A percentile compares a stretch with the other conserved stretches of the same genome.
Conservation (phyloP, 2,797 vertebrate genomes). For the Anisognathus igniventris region DNA sequence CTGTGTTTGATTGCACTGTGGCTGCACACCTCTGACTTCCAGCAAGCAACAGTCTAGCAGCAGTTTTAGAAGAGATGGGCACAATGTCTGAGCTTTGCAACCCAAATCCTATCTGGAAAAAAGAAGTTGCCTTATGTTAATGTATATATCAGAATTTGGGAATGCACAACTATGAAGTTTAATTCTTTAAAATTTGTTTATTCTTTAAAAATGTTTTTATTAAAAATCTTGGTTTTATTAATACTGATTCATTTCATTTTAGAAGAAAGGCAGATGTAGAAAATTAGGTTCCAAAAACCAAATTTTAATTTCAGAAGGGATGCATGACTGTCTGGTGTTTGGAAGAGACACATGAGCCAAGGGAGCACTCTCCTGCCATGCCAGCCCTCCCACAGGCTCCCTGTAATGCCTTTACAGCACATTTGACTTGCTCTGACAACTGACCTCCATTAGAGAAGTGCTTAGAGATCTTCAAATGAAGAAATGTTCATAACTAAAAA, state of each 20-base stretch:
- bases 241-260: neutral
- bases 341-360: neutral
- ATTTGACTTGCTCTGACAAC: neutral
- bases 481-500: neutral
- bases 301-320: neutral
- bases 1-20: neutral
- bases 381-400: neutral
- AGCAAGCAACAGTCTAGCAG: neutral
- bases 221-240: neutral
- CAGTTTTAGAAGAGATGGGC: neutral
- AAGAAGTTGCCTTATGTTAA: neutral
- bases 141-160: neutral
- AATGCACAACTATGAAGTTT: neutral
- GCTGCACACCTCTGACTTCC: neutral
- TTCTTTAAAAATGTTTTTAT: neutral
- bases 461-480: neutral
- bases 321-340: neutral
- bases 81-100: neutral
- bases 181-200: neutral
- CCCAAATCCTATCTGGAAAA: neutral
- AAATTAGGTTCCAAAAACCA: neutral
- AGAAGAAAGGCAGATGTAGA: neutral
- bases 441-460: neutral
- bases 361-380: neutral
- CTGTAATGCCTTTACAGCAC: neutral